phyloP scores from a whole-genome alignment of 2,113 vertebrate species.

The Oophaga pumilio region DNA sequence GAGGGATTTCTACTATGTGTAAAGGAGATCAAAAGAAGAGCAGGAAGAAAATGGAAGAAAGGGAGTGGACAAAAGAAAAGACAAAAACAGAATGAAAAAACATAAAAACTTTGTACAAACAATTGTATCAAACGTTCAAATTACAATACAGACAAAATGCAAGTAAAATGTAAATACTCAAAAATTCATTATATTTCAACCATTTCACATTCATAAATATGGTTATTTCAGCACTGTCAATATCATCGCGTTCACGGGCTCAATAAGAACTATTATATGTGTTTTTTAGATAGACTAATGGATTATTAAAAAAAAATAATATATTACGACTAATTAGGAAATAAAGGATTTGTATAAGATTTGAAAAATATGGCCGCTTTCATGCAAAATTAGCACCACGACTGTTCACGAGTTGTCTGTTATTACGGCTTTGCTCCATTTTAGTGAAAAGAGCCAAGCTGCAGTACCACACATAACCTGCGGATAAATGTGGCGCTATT shows the following conservation, averaged over 20 bases:
- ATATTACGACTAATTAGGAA: no score
- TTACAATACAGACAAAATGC: neutral
- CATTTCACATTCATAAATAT: neutral
- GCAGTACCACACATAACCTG: no score
- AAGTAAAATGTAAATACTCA: neutral
- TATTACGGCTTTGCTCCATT: no score
- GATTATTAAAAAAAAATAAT: neutral
- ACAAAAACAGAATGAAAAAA: conserved; percentile 13
- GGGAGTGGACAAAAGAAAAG: neutral
- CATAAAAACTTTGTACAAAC: neutral
- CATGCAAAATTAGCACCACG: no score
- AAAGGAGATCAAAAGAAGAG: conserved; percentile 60
- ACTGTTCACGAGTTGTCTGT: no score
- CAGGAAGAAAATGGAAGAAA: conserved; percentile 61
- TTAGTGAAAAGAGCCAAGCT: no score
- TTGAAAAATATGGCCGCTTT: no score
- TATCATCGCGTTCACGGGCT: neutral
- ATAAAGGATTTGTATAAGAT: no score
- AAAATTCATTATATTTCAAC: neutral
- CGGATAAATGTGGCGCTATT: no score
- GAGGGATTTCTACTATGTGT: conserved; percentile 68
- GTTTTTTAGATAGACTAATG: neutral
- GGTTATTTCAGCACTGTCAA: neutral
- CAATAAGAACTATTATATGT: no score
- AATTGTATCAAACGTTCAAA: neutral